Percentiles rank a stretch among this genome's conserved stretches.
Conservation (phyloP, 2,113 vertebrate species). For the Pelecanoides urinatrix region DNA sequence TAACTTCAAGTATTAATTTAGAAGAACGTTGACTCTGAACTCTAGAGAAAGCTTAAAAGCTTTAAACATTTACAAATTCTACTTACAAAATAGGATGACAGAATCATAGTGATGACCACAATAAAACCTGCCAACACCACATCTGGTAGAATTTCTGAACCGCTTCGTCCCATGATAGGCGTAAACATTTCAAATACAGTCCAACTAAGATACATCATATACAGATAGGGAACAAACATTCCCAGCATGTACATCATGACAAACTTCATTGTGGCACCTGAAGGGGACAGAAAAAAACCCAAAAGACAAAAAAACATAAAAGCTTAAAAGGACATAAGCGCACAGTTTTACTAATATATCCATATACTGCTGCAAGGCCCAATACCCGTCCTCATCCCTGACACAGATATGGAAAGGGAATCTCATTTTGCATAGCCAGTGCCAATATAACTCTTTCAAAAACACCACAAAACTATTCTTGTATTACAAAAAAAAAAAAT, state of each 20-base stretch:
- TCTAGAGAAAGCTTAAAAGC: neutral
- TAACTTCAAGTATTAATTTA: neutral
- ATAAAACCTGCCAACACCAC: conserved; percentile 85
- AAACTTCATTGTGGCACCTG: conserved; percentile 87
- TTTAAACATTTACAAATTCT: neutral
- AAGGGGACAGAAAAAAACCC: neutral
- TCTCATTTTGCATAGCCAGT: neutral
- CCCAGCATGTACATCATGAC: conserved; percentile 84
- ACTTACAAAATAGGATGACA: conserved; percentile 95
- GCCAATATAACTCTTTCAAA: neutral
- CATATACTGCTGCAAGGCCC: neutral
- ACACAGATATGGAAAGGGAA: neutral
- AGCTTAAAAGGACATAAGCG: neutral
- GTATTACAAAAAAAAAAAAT: neutral
- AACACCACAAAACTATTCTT: neutral
- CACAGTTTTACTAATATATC: neutral
- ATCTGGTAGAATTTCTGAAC: conserved; percentile 92
- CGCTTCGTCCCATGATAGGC: conserved; percentile 93
- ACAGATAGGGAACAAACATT: conserved; percentile 87
- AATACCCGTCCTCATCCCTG: neutral
- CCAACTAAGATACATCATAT: conserved; percentile 92
- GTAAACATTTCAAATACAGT: conserved; percentile 96
- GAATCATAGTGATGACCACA: conserved; percentile 79
- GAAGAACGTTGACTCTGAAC: neutral
- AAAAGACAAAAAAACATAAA: neutral